Evolutionary conservation across 2,888 invertebrate genomes (phyloP).

Genomic region (Hydroisotoma schaefferi): DNA sequence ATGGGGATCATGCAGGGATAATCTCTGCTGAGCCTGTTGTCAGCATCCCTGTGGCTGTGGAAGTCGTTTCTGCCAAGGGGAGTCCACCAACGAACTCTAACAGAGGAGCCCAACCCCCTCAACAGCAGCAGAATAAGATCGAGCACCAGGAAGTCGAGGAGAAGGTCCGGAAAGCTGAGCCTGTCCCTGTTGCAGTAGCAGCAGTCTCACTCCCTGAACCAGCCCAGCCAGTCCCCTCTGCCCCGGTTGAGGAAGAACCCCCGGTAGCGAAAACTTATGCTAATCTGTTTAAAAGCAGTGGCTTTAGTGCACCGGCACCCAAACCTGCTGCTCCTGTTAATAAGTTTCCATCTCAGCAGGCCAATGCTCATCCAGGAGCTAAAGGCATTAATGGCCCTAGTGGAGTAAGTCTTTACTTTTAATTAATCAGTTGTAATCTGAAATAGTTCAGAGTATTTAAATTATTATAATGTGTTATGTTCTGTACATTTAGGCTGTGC

Average conservation of each 20-base stretch:
- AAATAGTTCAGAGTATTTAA: not conserved
- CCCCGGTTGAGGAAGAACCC: slow-evolving; percentile 20
- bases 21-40: slow-evolving; percentile 28
- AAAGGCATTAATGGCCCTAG: slow-evolving; percentile 36
- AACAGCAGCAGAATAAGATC: too few species aligned
- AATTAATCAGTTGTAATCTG: too few species aligned
- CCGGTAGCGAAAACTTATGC: slow-evolving; percentile 77
- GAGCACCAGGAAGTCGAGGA: slow-evolving; percentile 10
- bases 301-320: slow-evolving; percentile 22
- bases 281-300: slow-evolving; percentile 66
- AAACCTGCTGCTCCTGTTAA: slow-evolving; percentile 16
- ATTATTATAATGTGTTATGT: slow-evolving; percentile 5
- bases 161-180: slow-evolving; percentile 12
- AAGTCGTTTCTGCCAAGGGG: slow-evolving; percentile 49
- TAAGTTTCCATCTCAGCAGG: not conserved
- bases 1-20: slow-evolving; percentile 35
- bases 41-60: slow-evolving; percentile 49
- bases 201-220: slow-evolving; percentile 10
- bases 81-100: slow-evolving; percentile 54
- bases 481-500: slow-evolving; percentile 28
- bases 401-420: slow-evolving; percentile 18
- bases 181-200: slow-evolving; percentile 4
- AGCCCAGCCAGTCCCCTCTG: slow-evolving; percentile 49
- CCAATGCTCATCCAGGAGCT: not conserved
- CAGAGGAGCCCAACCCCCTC: not conserved